Conservation (phyloP, 2,797 vertebrate species). For the Natrix natrix region DNA sequence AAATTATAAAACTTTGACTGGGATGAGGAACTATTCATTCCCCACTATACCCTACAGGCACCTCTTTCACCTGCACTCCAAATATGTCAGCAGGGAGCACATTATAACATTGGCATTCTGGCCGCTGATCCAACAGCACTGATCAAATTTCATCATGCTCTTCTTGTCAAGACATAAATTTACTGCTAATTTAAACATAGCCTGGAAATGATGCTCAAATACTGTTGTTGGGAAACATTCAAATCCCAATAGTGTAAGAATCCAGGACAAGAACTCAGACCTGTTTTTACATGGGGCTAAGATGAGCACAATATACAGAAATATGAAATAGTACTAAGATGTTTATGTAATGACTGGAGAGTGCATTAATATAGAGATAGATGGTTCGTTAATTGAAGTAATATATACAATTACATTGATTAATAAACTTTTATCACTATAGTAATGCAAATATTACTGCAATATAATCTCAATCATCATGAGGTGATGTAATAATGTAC, state of each 20-base stretch:
- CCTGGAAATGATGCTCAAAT: background rate
- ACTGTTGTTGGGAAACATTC: background rate
- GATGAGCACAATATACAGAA: background rate
- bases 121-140: background rate
- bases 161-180: background rate
- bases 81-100: background rate
- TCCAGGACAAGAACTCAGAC: background rate
- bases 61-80: background rate
- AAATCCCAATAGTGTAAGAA: background rate
- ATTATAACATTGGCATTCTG: background rate
- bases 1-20: background rate
- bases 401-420: background rate
- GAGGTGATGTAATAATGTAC: background rate
- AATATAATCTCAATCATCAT: background rate
- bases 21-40: background rate
- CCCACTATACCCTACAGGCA: background rate
- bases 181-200: background rate
- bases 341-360: background rate
- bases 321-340: background rate
- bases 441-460: background rate
- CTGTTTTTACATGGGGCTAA: background rate
- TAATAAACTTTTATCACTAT: background rate
- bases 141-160: conserved; percentile 14
- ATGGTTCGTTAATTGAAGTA: background rate
- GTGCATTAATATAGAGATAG: background rate